Percentiles rank a stretch among this genome's conserved stretches.
Conservation (phyloP, 1,140 invertebrate genomes). For the Lanistes nyassanus region DNA sequence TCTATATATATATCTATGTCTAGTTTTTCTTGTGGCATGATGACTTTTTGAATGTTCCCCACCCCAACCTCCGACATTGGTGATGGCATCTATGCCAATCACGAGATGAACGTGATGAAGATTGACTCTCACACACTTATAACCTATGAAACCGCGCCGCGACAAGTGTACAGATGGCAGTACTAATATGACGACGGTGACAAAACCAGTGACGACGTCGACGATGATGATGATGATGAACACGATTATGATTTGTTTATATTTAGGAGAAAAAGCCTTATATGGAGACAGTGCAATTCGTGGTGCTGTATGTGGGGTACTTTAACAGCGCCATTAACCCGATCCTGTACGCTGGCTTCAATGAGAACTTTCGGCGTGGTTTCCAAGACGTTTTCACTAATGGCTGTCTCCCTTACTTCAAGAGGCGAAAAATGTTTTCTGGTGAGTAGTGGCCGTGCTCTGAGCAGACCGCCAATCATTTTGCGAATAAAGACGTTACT, state of each 20-base stretch:
- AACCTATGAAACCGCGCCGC: no score
- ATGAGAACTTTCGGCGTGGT: slow-evolving; percentile 66
- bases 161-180: no score
- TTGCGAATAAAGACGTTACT: no score
- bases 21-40: no score
- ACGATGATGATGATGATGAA: background rate
- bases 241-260: slow-evolving; percentile 47
- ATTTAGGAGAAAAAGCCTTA: slow-evolving; percentile 49
- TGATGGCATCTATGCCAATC: background rate
- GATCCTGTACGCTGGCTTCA: slow-evolving; percentile 70
- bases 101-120: background rate
- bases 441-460: no score
- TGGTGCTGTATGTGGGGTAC: slow-evolving; percentile 69
- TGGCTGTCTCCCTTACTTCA: background rate
- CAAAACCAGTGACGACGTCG: background rate
- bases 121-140: no score
- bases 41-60: no score
- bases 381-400: slow-evolving; percentile 56
- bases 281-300: slow-evolving; percentile 63
- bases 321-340: slow-evolving; percentile 71
- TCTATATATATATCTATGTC: no score
- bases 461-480: no score
- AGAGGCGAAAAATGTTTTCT: no score
- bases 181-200: background rate
- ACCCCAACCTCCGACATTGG: no score